These are phyloP conservation scores for Euschistus heros DNA, from an alignment of 1,140 invertebrate genomes.

Conservation along the genomic window DNA sequence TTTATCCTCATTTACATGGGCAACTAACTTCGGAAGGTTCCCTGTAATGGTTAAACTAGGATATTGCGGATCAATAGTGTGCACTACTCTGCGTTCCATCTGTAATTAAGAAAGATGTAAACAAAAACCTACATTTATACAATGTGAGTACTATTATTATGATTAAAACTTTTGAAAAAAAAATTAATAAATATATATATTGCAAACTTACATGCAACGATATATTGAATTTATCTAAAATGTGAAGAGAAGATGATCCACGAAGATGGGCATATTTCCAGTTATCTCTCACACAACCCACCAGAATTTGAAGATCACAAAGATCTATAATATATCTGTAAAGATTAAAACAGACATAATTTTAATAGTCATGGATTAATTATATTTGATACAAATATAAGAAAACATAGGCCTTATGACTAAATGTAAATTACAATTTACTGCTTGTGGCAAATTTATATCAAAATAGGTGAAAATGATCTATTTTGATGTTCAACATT, in stretches of 20 bases:
- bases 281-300: conserved; percentile 76
- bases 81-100: conserved; percentile 67
- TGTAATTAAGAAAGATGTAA: conserved; percentile 30
- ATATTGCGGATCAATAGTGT: conserved; percentile 72
- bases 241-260: conserved; percentile 70
- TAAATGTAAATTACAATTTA: too few species aligned
- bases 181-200: not conserved
- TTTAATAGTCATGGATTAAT: too few species aligned
- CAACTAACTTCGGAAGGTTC: conserved; percentile 71
- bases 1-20: conserved; percentile 84
- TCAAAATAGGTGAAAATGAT: too few species aligned
- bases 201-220: conserved; percentile 50
- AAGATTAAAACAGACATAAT: conserved; percentile 12
- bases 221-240: conserved; percentile 85
- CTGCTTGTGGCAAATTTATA: too few species aligned
- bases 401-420: too few species aligned
- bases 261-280: conserved; percentile 78
- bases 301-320: conserved; percentile 76
- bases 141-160: not conserved
- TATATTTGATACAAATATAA: too few species aligned
- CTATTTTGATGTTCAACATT: too few species aligned
- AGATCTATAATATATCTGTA: conserved; percentile 67
- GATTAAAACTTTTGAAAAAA: not conserved
- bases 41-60: conserved; percentile 72
- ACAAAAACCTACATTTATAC: not conserved